A percentile compares a stretch with the other conserved stretches of the same genome.
Conservation (phyloP, 1,140 invertebrate species). For the Lucilia cuprina region DNA sequence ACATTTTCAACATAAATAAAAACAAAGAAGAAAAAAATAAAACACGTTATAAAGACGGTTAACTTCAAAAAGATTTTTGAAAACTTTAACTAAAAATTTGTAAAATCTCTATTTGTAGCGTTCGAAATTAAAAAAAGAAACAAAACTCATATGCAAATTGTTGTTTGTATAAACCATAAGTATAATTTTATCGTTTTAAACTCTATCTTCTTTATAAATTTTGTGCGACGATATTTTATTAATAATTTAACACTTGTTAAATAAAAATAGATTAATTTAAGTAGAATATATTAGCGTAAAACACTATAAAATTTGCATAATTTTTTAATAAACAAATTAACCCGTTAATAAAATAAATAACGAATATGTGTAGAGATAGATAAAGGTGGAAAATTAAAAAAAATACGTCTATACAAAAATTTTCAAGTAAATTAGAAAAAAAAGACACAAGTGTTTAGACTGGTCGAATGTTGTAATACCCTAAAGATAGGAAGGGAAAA, state of each 20-base stretch:
- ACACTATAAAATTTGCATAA: slow-evolving; percentile 9
- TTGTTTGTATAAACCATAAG: neutral
- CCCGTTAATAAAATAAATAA: slow-evolving; percentile 9
- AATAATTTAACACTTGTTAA: slow-evolving; percentile 19
- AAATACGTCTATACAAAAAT: neutral
- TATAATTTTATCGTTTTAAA: no score
- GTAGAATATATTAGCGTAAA: neutral
- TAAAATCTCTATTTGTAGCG: no score
- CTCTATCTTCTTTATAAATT: neutral
- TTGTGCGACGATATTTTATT: neutral
- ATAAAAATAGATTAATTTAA: neutral
- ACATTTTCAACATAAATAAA: neutral
- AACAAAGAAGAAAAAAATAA: no score
- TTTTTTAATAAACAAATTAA: slow-evolving; percentile 16
- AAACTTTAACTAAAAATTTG: neutral
- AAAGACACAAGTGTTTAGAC: neutral
- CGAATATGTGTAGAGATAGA: neutral
- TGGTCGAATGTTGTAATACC: no score
- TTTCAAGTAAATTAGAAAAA: neutral
- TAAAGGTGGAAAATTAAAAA: neutral
- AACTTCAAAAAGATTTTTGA: neutral
- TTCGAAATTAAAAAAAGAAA: no score
- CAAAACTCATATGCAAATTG: neutral
- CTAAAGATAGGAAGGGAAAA: no score
- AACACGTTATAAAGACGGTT: neutral